Evolutionary conservation across 2,888 invertebrate species (phyloP).

Genomic region (Lordiphosa andalusiaca): DNA sequence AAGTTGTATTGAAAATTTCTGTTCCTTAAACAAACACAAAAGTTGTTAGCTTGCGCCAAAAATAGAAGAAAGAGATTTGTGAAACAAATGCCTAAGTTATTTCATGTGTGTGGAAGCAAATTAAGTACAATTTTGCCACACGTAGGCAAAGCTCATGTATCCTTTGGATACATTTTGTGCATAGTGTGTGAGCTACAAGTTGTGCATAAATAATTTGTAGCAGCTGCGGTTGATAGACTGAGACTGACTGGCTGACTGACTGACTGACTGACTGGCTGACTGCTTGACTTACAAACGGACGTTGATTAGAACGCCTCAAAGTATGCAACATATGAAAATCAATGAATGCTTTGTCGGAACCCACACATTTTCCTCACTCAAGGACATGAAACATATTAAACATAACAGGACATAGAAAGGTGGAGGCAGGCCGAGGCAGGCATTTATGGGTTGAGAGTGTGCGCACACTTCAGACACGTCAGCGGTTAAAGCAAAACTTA

Average conservation of each 20-base stretch:
- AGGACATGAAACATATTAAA: conserved; percentile 57
- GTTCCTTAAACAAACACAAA: conserved; percentile 15
- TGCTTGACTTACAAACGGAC: conserved; percentile 19
- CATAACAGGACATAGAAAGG: conserved; percentile 38
- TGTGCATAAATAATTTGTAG: conserved; percentile 44
- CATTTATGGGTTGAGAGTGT: conserved; percentile 37
- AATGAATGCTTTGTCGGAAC: conserved; percentile 24
- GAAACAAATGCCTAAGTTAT: conserved; percentile 34
- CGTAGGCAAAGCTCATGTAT: conserved; percentile 6
- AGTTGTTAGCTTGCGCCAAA: conserved; percentile 17
- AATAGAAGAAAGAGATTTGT: conserved; percentile 21
- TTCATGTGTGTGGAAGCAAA: conserved; percentile 2
- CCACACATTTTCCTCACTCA: conserved; percentile 40
- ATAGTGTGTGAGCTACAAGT: conserved; percentile 32
- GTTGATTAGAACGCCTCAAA: conserved; percentile 20
- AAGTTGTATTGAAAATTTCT: conserved; percentile 15
- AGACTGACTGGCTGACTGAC: conserved; percentile 12
- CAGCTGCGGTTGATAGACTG: conserved; percentile 41
- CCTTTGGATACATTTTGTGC: conserved; percentile 34
- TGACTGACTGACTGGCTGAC: conserved; percentile 11
- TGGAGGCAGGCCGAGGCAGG: neutral
- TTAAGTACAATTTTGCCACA: conserved; percentile 13
- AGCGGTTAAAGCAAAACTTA: conserved; percentile 47
- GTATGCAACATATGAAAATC: conserved; percentile 35
- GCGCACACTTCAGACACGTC: conserved; percentile 57